phyloP scores from a whole-genome alignment of 2,888 invertebrate genomes.

The Sisyra terminalis region DNA sequence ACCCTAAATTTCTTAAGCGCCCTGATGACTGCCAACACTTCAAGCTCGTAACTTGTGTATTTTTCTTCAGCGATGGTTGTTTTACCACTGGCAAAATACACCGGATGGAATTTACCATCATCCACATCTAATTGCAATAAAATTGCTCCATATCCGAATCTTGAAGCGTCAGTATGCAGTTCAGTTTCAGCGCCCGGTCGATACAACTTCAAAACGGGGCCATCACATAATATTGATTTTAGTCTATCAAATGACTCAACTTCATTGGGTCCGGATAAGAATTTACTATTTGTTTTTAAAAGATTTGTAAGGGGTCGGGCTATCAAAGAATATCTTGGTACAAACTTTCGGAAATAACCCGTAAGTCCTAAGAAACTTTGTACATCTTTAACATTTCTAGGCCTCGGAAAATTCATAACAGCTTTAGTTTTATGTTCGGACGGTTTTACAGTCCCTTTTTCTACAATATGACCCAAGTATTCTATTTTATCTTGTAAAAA shows the following conservation, averaged over 20 bases:
- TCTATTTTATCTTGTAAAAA: neutral
- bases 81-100: too few relatives aligned
- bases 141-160: neutral
- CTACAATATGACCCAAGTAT: neutral
- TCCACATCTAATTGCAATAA: neutral
- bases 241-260: neutral
- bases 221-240: neutral
- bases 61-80: neutral
- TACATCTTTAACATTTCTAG: neutral
- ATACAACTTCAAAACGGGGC: neutral
- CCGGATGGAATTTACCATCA: neutral
- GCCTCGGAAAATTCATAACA: neutral
- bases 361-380: slow-evolving; percentile 1
- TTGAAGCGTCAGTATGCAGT: neutral
- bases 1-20: neutral
- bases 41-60: neutral
- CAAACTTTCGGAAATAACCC: neutral
- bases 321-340: neutral
- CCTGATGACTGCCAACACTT: neutral
- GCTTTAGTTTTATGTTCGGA: neutral
- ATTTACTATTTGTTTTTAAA: neutral
- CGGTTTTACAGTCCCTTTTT: neutral
- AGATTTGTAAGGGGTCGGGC: neutral
- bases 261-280: neutral
- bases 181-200: slow-evolving; percentile 1